A percentile compares a stretch with the other conserved stretches of the same genome.
phyloP scores from a whole-genome alignment of 2,888 invertebrate genomes.

The Nysson spinosus region DNA sequence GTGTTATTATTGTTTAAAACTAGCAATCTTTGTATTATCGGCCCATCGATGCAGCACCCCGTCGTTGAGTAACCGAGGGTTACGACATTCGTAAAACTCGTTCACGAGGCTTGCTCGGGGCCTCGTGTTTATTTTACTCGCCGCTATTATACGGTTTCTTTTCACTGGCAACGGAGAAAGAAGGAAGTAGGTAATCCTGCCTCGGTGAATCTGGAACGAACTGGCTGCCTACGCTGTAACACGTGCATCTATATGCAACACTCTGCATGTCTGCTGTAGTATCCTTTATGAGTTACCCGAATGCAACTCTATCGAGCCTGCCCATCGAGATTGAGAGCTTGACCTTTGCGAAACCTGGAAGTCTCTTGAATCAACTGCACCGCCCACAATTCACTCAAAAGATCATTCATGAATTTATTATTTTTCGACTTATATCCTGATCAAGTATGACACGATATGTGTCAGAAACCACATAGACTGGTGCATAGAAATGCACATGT shows the following conservation, averaged over 20 bases:
- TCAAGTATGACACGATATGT: too few species aligned
- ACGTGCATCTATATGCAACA: too few species aligned
- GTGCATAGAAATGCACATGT: too few species aligned
- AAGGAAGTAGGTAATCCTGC: conserved; percentile 42
- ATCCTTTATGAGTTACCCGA: conserved; percentile 54
- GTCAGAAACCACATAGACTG: too few species aligned
- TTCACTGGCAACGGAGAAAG: conserved; percentile 31
- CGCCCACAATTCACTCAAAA: conserved; percentile 2
- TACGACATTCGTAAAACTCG: conserved; percentile 44
- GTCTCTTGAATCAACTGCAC: conserved; percentile 15
- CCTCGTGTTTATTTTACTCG: conserved; percentile 28
- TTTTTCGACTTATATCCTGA: conserved; percentile 17
- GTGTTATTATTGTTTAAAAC: conserved; percentile 39
- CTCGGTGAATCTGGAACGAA: conserved; percentile 58
- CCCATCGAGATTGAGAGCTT: conserved; percentile 16
- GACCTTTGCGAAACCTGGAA: conserved; percentile 40
- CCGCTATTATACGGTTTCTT: conserved; percentile 29
- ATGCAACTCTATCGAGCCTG: conserved; percentile 14
- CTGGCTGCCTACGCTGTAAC: too few species aligned
- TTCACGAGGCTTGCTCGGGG: conserved; percentile 23
- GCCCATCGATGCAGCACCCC: conserved; percentile 30
- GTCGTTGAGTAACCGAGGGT: conserved; percentile 31
- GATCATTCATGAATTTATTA: conserved; percentile 24
- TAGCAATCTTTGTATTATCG: conserved; percentile 40
- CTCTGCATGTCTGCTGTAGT: conserved; percentile 17